Evolutionary conservation across 2,888 invertebrate species (phyloP).

Genomic region (Aproaerema taeniolella): DNA sequence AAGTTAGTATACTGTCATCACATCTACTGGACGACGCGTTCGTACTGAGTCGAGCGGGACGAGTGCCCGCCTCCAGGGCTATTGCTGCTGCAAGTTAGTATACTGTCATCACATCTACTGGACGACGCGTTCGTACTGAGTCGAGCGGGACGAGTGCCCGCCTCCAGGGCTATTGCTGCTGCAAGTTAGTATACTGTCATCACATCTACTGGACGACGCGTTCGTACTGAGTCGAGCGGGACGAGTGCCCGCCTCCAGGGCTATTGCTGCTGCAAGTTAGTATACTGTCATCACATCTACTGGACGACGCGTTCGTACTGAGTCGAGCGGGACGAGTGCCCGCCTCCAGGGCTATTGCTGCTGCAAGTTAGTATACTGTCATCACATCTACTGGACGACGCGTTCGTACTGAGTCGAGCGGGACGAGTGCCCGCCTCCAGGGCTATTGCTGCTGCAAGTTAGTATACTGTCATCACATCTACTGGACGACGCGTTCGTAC

Average conservation of each 20-base stretch:
- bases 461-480: too few species aligned
- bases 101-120: too few species aligned
- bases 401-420: slow-evolving; percentile 87
- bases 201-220: too few species aligned
- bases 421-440: slow-evolving; percentile 51
- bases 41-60: slow-evolving; percentile 82
- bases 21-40: too few species aligned
- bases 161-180: slow-evolving; percentile 54
- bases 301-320: slow-evolving; percentile 87
- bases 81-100: slow-evolving; percentile 41
- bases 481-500: too few species aligned
- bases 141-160: slow-evolving; percentile 71
- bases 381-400: too few species aligned
- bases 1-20: too few species aligned
- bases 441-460: slow-evolving; percentile 44
- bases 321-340: slow-evolving; percentile 78
- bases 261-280: slow-evolving; percentile 43
- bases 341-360: slow-evolving; percentile 54
- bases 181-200: too few species aligned
- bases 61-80: slow-evolving; percentile 54
- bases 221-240: slow-evolving; percentile 86
- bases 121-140: slow-evolving; percentile 89
- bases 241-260: slow-evolving; percentile 50
- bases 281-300: too few species aligned
- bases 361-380: too few species aligned